These are phyloP conservation scores for Limnephilus rhombicus DNA, from an alignment of 2,888 invertebrate species.

Conservation along the genomic window DNA sequence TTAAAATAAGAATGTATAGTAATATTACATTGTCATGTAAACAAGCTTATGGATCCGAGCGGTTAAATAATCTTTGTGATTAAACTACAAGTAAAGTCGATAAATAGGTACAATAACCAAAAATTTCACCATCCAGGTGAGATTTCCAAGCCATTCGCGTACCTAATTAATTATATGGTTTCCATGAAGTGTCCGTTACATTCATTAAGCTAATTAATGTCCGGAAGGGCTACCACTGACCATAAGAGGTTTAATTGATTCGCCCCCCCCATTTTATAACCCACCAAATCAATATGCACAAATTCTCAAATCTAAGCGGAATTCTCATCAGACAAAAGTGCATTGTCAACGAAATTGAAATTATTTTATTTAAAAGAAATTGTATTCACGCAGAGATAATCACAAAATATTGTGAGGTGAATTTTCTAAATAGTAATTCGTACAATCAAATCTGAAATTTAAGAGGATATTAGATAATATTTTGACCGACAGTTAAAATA, in stretches of 20 bases:
- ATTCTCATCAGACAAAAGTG: neutral
- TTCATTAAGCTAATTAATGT: constrained; percentile 17
- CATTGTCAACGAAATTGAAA: neutral
- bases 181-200: constrained; percentile 21
- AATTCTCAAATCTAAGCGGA: neutral
- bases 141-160: neutral
- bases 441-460: no score
- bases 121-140: neutral
- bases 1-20: no score
- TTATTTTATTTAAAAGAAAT: neutral
- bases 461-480: no score
- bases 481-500: no score
- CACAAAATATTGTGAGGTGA: no score
- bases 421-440: no score
- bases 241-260: constrained; percentile 15
- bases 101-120: neutral
- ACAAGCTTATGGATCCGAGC: no score
- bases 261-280: neutral
- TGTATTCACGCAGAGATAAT: no score
- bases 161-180: neutral
- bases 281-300: constrained; percentile 14
- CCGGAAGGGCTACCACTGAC: neutral
- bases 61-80: no score
- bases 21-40: no score
- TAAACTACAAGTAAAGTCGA: neutral